Evolutionary conservation across 2,888 invertebrate genomes (phyloP).

Genomic region (Cheilosia scutellata): DNA sequence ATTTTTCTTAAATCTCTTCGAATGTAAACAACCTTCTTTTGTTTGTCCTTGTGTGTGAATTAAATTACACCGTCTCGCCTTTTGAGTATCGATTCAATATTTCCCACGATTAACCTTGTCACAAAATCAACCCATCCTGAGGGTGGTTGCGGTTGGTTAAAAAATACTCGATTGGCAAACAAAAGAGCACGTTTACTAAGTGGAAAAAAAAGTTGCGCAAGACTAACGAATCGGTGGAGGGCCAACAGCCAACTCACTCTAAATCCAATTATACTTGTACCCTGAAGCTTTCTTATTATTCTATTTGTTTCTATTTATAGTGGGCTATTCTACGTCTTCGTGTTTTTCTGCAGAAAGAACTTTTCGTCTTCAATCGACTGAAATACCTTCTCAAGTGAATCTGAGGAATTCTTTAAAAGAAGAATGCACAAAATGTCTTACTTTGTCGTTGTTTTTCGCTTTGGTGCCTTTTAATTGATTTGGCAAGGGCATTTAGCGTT

Average conservation of each 20-base stretch:
- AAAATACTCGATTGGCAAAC: slow-evolving; percentile 4
- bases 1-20: not conserved
- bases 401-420: slow-evolving; percentile 21
- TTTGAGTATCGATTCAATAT: not conserved
- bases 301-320: slow-evolving; percentile 47
- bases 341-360: slow-evolving; percentile 6
- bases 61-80: slow-evolving; percentile 12
- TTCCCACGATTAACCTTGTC: slow-evolving; percentile 31
- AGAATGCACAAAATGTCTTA: slow-evolving; percentile 23
- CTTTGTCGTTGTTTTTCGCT: slow-evolving; percentile 27
- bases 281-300: slow-evolving; percentile 39
- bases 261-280: slow-evolving; percentile 64
- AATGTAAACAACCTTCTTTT: slow-evolving; percentile 14
- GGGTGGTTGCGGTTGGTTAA: not conserved
- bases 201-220: not conserved
- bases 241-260: slow-evolving; percentile 13
- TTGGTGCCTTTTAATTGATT: slow-evolving; percentile 59
- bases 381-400: slow-evolving; percentile 57
- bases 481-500: slow-evolving; percentile 47
- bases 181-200: slow-evolving; percentile 15
- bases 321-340: slow-evolving; percentile 28
- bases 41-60: slow-evolving; percentile 24
- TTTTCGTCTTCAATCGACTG: slow-evolving; percentile 37
- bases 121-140: slow-evolving; percentile 6
- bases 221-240: not conserved